Conservation (phyloP, 2,888 invertebrate genomes). For the Acronicta aceris region DNA sequence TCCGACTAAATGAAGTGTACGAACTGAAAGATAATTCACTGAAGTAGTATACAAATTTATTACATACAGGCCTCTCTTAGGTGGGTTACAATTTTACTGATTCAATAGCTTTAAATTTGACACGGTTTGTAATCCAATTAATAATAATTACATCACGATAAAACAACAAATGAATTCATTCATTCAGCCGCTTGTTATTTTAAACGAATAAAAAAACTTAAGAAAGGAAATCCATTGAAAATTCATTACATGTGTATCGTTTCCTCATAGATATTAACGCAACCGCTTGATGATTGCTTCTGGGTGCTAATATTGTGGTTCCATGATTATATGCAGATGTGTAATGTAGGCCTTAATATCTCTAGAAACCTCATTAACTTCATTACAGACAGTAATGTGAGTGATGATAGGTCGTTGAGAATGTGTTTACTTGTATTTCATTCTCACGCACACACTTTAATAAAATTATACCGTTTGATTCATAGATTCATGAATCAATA, state of each 20-base stretch:
- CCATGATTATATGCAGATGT: conserved; percentile 48
- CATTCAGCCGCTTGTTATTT: conserved; percentile 17
- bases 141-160: conserved; percentile 9
- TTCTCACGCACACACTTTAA: too few species aligned
- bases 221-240: conserved; percentile 60
- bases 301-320: conserved; percentile 49
- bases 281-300: conserved; percentile 54
- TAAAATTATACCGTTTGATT: conserved; percentile 23
- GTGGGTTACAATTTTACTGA: not conserved
- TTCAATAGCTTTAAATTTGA: conserved; percentile 7
- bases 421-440: too few species aligned
- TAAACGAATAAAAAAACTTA: conserved; percentile 39
- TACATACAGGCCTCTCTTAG: not conserved
- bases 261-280: conserved; percentile 54
- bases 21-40: not conserved
- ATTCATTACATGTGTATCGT: conserved; percentile 47
- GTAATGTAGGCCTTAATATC: conserved; percentile 42
- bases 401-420: conserved; percentile 2
- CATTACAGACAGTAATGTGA: conserved; percentile 9
- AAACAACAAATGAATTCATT: conserved; percentile 18
- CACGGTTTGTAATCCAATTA: conserved; percentile 9
- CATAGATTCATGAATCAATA: conserved; percentile 16
- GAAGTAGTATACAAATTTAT: not conserved
- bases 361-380: conserved; percentile 33
- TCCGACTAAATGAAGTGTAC: not conserved